Percentiles rank a stretch among this genome's conserved stretches.
phyloP scores from a whole-genome alignment of 2,113 vertebrate species.

The Seriola dumerili region DNA sequence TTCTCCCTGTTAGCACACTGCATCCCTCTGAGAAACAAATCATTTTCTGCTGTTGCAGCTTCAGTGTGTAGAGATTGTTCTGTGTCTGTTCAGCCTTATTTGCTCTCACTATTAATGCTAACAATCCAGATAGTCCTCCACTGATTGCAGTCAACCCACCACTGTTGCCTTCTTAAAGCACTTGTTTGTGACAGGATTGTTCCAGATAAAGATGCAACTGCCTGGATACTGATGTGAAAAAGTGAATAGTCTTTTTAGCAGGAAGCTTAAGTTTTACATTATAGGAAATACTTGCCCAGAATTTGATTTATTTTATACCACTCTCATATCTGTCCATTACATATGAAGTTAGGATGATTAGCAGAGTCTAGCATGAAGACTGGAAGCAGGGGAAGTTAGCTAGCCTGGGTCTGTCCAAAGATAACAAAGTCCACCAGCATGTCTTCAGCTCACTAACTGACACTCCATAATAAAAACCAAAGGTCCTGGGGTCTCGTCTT shows the following conservation, averaged over 20 bases:
- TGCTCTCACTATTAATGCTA: neutral
- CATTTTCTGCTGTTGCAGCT: neutral
- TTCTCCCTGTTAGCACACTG: neutral
- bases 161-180: neutral
- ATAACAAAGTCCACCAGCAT: neutral
- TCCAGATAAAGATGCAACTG: neutral
- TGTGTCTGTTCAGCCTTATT: neutral
- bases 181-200: neutral
- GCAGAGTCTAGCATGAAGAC: neutral
- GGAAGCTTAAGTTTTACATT: neutral
- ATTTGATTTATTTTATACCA: too few relatives aligned
- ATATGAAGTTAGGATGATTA: neutral
- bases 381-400: too few relatives aligned
- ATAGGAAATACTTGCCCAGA: neutral
- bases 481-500: neutral
- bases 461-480: neutral
- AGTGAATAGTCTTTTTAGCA: neutral
- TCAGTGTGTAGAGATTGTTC: neutral
- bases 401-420: neutral
- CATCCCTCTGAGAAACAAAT: slow-evolving; percentile 1
- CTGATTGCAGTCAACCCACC: neutral
- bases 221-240: neutral
- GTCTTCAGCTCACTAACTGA: neutral
- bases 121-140: neutral
- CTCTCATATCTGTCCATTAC: too few relatives aligned